Evolutionary conservation across 2,113 vertebrate species (phyloP), one percentile per base, ranked within the genome.

Genomic region (Datnioides undecimradiatus): DNA sequence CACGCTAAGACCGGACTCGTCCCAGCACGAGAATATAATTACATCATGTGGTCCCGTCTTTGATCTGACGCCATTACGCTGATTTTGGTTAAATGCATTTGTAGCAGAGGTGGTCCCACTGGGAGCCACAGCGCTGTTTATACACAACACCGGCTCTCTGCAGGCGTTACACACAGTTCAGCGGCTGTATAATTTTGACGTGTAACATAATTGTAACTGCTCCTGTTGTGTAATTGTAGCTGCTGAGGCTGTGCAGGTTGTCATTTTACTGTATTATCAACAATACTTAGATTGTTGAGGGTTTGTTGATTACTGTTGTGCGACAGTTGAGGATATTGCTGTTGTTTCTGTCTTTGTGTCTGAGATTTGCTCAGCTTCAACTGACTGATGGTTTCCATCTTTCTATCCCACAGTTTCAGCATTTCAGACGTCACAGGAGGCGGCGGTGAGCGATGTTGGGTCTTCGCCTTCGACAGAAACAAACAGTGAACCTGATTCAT

Each of bases 211-310:
- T 69, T 52, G 55, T 36, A 3, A 2, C 7, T 46, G 29, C 36
- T 63, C 6, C 58, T 38, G 1, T 72, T 21, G 51, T 57, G 40
- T 79, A 49, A 72, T 65, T 79, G 40, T 31, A 36, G 57, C 36
- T 62, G 36, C 43, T 43, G 54, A 23, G 63, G 19, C 33, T 31
- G 38, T 7, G 17, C 70, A n/a, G 4, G 33, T 38, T 27, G 33
- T 33, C 34, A 77, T 77, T 59, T 59, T 1, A 59, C 27, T 27
- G 29, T 31, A n/a, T 34, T 34, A 34, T 36, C 36, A 46, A 27
- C 58, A 71, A 5, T 2, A 46, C 11, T 64, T 19, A 3, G 14
- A 36, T 60, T 41, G 43, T 17, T 36, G 14, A 51, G 25, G 36
- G 9, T 16, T 16, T 34, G 64, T 33, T 67, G 41, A 40, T 68